Percentiles rank a stretch among this genome's conserved stretches.
phyloP scores from a whole-genome alignment of 2,113 vertebrate species.

The Orcinus orca region DNA sequence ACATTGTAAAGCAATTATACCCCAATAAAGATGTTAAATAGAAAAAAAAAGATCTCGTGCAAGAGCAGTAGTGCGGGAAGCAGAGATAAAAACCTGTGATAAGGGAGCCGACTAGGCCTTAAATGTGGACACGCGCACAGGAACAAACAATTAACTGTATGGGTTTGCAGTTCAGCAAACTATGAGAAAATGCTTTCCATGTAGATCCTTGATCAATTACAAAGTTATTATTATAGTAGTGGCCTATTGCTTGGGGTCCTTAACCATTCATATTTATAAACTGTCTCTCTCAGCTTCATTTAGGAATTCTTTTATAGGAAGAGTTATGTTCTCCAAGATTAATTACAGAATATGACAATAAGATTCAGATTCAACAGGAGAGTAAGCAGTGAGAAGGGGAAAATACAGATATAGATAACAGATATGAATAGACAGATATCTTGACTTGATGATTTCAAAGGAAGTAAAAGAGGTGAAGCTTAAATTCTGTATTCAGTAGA shows the following conservation, averaged over 20 bases:
- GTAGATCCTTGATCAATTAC: not conserved
- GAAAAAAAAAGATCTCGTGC: not conserved
- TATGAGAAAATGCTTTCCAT: not conserved
- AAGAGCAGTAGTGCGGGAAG: not conserved
- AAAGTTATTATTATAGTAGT: not conserved
- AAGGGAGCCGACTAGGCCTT: not conserved
- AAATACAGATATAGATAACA: not conserved
- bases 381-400: not conserved
- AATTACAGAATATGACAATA: constrained; percentile 37
- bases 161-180: not conserved
- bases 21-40: too few species aligned
- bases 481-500: not conserved
- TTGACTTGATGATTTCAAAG: not conserved
- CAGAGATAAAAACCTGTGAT: not conserved
- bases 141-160: not conserved
- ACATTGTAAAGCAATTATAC: too few species aligned
- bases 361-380: constrained; percentile 9
- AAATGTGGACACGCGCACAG: accelerated
- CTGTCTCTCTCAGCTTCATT: not conserved
- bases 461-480: not conserved
- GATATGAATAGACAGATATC: not conserved
- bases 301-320: constrained; percentile 34
- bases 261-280: constrained; percentile 33
- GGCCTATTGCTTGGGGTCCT: not conserved
- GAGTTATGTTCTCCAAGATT: constrained; percentile 13